Conservation (phyloP, 2,797 vertebrate species). For the Pangasius sanitwongsei region DNA sequence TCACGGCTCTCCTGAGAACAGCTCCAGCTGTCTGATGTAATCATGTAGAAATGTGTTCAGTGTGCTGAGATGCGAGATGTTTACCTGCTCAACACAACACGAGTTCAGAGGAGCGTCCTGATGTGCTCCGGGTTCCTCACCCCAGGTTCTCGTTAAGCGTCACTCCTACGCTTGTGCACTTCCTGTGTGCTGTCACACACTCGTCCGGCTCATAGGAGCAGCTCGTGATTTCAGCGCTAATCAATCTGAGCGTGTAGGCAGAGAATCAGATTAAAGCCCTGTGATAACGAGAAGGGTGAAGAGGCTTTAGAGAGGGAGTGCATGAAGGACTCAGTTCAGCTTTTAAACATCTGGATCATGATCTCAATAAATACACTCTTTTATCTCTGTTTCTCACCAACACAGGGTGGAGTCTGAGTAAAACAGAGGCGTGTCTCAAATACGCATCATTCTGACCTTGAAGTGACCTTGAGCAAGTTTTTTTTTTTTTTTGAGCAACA, state of each 20-base stretch:
- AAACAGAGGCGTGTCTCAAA: background rate
- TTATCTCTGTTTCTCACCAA: background rate
- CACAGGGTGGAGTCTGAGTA: background rate
- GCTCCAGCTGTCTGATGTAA: constrained; percentile 25
- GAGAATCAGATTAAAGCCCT: background rate
- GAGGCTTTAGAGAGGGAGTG: background rate
- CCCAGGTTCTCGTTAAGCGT: background rate
- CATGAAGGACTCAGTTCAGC: background rate
- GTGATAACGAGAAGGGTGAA: background rate
- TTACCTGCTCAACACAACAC: background rate
- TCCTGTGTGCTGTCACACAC: background rate
- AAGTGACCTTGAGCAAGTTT: background rate
- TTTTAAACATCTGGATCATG: background rate
- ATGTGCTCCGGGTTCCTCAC: background rate
- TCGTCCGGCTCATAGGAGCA: background rate
- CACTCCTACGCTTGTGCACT: background rate
- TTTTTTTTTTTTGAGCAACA: background rate
- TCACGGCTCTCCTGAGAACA: constrained; percentile 8
- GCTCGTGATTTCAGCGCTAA: background rate
- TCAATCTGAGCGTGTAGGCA: background rate
- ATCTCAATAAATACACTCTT: background rate
- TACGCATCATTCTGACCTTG: background rate
- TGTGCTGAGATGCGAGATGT: background rate
- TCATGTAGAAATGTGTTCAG: background rate
- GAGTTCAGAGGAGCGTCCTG: constrained; percentile 18